phyloP scores from a whole-genome alignment of 2,113 vertebrate species.

The Lipotes vexillifer region DNA sequence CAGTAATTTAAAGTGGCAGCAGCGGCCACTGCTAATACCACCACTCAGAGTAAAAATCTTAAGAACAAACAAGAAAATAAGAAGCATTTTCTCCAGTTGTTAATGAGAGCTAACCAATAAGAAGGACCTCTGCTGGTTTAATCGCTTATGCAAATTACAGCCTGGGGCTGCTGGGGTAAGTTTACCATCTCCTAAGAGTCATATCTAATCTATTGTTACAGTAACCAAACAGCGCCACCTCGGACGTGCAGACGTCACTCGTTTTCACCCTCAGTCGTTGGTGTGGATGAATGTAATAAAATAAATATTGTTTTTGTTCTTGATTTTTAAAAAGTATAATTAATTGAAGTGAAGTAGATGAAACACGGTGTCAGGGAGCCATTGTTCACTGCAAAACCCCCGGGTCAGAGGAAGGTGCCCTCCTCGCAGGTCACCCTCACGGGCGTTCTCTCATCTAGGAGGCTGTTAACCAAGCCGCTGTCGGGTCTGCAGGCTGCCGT shows the following conservation, averaged over 20 bases:
- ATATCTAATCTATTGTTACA: conserved; percentile 40
- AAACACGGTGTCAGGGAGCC: background rate
- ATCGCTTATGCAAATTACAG: conserved; percentile 51
- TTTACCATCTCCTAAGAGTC: conserved; percentile 41
- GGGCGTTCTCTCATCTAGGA: background rate
- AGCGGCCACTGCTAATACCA: background rate
- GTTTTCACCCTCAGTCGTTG: conserved; percentile 12
- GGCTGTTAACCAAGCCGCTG: background rate
- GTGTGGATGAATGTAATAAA: conserved; percentile 32
- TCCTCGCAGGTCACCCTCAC: background rate
- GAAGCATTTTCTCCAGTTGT: background rate
- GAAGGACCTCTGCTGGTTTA: conserved; percentile 15
- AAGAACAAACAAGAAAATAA: background rate
- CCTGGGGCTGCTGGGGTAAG: background rate
- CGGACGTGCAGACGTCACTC: conserved; percentile 33
- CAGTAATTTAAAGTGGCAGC: background rate
- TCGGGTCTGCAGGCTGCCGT: background rate
- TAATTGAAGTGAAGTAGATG: conserved; percentile 44
- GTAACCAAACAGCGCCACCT: conserved; percentile 37
- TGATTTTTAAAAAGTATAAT: background rate
- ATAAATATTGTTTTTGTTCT: conserved; percentile 22
- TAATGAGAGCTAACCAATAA: background rate
- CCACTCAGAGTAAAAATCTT: background rate
- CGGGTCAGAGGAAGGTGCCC: background rate
- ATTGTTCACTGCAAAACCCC: background rate